Base-by-base conservation (phyloP, 2,797 vertebrate species). In the Cephalopachus bancanus region DNA sequence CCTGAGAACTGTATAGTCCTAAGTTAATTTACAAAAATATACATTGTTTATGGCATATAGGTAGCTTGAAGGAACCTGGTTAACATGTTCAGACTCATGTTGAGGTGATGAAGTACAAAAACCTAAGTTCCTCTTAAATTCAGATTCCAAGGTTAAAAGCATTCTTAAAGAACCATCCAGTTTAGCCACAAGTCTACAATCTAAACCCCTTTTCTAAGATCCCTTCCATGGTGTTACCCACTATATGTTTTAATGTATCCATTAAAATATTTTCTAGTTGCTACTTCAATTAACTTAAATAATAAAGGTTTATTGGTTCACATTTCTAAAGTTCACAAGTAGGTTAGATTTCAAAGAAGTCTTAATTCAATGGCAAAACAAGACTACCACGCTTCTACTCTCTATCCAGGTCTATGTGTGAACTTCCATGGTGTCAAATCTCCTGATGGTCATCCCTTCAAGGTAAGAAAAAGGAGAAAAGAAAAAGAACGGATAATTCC, bases 241-340 rank as follows among this genome's bases (percentile, higher is more conserved):
- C 33, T 3, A 37, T 49, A 33, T 62, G 86, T 87, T 57, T 67
- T 57, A 91, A 74, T 65, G 7, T 55, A 62, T 30, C 59, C 55
- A 26, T 60, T 20, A 75, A 30, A 83, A 17, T 28, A 11, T 15
- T 33, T 94, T 91, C 33, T 7, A 33, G 12, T 30, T 69, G 14
- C n/a, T 72, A 84, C 19, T 86, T 85, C 15, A 91, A 67, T 22
- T 51, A 93, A 26, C n/a, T 91, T 93, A 83, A 91, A 65, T 91
- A 85, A 78, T 60, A 55, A 69, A 89, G 67, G 53, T 75, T 86
- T 49, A 76, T 55, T 87, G 49, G 28, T 67, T 87, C 16, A 30
- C 16, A 57, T 28, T 79, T 62, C 19, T 74, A 44, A 74, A 80
- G 24, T 65, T 65, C 16, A 72, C 20, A 85, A 85, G 30, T 53